Evolutionary conservation across 2,888 invertebrate genomes (phyloP), one percentile per base, ranked within the genome.

Genomic region (Dexiosoma caninum): DNA sequence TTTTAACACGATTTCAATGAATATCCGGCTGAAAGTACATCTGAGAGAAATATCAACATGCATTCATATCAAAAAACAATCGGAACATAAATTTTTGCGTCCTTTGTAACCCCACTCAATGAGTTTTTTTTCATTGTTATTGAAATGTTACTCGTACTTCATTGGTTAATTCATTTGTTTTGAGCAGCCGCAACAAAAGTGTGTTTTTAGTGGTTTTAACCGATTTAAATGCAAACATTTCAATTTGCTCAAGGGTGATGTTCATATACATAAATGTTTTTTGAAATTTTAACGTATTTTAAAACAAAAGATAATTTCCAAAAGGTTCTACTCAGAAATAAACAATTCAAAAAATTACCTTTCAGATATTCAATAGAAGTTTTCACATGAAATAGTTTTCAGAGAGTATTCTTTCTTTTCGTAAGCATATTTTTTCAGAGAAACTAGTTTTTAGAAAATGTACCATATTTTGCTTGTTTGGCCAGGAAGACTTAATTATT

Each of bases 141-240:
- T 14, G 57, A 53, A 75, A 59, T 74, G 32, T 44, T 23, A 16
- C 27, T 19, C 44, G 32, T 23, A 12, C 27, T 37, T 40, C 40
- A 53, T 53, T 67, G 51, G n/a, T 53, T 40, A 0, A 10, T 30
- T 27, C n/a, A 53, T 53, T 16, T 16, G 53, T 30, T 67, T 53
- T 30, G 10, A 5, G 23, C 62, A 23, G 30, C 62, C 67, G 46
- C 55, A 53, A 62, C 42, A 60, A 77, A 69, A 67, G 53, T 27
- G 21, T 77, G 64, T 72, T 77, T 72, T 77, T 64, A 75, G 80
- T 70, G 76, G 71, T 75, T n/a, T n/a, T 80, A 76, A 76, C 21
- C 53, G 76, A 72, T 67, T 70, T 71, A 67, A 59, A 67, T 78
- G 82, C 78, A 77, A 57, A 30, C 35, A 59, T 27, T 49, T 30